Conservation (phyloP, 1,140 invertebrate species). For the Panagrolaimus sp. region DNA sequence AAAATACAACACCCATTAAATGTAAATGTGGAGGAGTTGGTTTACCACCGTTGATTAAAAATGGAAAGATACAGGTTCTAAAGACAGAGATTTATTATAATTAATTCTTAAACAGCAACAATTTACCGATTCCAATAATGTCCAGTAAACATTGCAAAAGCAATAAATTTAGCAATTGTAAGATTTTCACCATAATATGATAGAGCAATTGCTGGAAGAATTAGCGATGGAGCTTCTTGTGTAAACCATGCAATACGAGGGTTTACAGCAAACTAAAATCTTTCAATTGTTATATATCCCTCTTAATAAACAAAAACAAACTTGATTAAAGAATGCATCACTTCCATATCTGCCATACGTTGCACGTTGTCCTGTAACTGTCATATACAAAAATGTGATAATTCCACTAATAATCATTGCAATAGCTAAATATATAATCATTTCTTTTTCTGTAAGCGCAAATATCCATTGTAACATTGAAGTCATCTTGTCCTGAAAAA, state of each 20-base stretch:
- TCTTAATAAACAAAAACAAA: not conserved
- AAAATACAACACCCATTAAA: conserved; percentile 60
- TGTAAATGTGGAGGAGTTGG: conserved; percentile 60
- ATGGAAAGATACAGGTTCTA: conserved; percentile 61
- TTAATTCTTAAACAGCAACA: no score
- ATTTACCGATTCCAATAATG: not conserved
- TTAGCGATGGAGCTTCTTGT: not conserved
- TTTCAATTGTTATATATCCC: no score
- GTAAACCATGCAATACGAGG: not conserved
- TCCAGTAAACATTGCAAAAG: not conserved
- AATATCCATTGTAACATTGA: no score
- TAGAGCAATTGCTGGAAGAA: not conserved
- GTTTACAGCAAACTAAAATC: not conserved
- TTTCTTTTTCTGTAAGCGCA: no score
- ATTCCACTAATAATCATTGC: no score
- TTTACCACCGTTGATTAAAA: conserved; percentile 60
- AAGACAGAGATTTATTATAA: not conserved
- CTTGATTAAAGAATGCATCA: not conserved
- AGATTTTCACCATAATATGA: conserved; percentile 1
- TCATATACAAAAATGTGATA: no score
- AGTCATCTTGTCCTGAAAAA: no score
- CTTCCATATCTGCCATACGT: not conserved
- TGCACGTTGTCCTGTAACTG: not conserved
- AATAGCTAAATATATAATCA: no score
- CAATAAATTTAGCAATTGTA: not conserved